Evolutionary conservation across 2,797 vertebrate species (phyloP), one percentile per base, ranked within the genome.

Genomic region (Percopsis omiscomaycus): DNA sequence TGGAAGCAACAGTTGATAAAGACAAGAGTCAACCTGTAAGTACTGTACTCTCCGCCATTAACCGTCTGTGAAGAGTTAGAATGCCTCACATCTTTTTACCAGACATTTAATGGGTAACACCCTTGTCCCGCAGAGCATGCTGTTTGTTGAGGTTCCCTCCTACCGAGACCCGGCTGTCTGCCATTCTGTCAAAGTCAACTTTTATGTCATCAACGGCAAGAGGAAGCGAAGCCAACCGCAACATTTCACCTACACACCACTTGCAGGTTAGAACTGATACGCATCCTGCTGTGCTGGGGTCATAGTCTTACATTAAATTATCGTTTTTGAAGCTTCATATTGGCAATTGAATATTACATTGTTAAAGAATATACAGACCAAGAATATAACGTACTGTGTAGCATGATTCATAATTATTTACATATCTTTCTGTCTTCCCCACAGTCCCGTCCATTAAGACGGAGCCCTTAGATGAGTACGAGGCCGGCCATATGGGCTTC

Each of bases 1-100:
- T 94, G 92, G 97, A 98, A 77, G 97, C 98, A n/a, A 98, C 95
- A 0, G 95, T 99, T 81, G 98, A 99, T 90, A 99, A 98, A 89
- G 98, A 99, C 73, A 99, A 99, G 89, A 98, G 97, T 87, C 97
- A 99, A 77, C 91, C 95, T 50, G 98, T 99, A 91, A 90, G 97
- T 94, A 59, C 56, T 2, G 11, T 1, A 3, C 30, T 29, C 16
- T 16, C 6, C 29, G 15, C 3, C 11, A 16, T 27, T 12, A 14
- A 4, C 32, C 28, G 13, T 3, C 2, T 37, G 1, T 74, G 16
- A 47, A 4, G 42, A 5, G 14, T 42, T 6, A 2, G 2, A 9
- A 42, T 42, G 37, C 37, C 37, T 42, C 37, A 22, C 22, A 22
- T 22, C 22, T 22, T 22, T 3, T 10, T 32, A 4, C 13, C 0